phyloP scores from a whole-genome alignment of 2,113 vertebrate genomes.

The Ciconia boyciana region DNA sequence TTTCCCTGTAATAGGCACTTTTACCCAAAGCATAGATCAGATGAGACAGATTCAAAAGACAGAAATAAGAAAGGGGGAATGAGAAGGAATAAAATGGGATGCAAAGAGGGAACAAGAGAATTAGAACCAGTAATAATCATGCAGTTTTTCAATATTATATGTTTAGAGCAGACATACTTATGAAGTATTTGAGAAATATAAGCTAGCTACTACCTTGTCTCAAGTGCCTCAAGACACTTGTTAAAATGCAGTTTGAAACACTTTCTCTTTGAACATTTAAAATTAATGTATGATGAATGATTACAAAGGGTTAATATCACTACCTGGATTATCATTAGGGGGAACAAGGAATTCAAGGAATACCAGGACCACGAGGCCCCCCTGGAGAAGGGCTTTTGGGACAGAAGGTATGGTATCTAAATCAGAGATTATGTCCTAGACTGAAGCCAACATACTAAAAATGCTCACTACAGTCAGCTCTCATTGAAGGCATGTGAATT shows the following conservation, averaged over 20 bases:
- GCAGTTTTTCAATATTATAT: not conserved
- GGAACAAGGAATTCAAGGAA: slow-evolving; percentile 83
- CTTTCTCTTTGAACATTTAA: not conserved
- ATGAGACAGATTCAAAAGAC: not conserved
- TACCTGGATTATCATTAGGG: slow-evolving; percentile 73
- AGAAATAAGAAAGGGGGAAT: not conserved
- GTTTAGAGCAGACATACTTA: not conserved
- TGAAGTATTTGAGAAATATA: not conserved
- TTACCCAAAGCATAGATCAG: not conserved
- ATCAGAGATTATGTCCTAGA: not conserved
- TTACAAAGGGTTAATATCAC: slow-evolving; percentile 1
- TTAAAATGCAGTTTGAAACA: not conserved
- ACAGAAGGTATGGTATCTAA: slow-evolving; percentile 76
- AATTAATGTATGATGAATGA: not conserved
- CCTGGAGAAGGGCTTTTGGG: slow-evolving; percentile 85
- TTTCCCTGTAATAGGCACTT: not conserved
- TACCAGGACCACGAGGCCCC: slow-evolving; percentile 85
- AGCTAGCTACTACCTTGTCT: not conserved
- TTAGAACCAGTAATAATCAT: not conserved
- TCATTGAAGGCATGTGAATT: not conserved
- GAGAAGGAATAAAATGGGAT: not conserved
- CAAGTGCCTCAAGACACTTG: not conserved
- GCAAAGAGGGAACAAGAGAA: not conserved
- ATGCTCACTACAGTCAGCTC: not conserved
- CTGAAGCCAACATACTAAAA: not conserved